These are phyloP conservation scores for Chaetorhynchus papuensis DNA, from an alignment of 2,113 vertebrate species.

Conservation along the genomic window DNA sequence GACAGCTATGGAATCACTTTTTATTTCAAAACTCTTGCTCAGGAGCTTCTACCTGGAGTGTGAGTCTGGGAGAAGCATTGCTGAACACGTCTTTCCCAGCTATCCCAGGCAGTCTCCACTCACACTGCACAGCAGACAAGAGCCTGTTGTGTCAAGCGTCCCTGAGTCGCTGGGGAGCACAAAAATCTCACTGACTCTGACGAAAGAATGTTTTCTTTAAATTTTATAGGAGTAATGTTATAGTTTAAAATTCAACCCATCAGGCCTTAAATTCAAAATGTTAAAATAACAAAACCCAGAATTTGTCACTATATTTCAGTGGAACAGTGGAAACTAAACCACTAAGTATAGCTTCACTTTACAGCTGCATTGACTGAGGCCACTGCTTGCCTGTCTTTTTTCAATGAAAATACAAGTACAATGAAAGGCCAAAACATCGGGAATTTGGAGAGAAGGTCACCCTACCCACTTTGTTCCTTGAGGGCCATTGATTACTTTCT, in stretches of 20 bases:
- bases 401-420: neutral
- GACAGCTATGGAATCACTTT: neutral
- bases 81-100: neutral
- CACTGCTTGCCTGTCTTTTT: neutral
- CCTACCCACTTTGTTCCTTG: slow-evolving; percentile 96
- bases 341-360: neutral
- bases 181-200: neutral
- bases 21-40: neutral
- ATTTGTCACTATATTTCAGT: neutral
- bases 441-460: slow-evolving; percentile 67
- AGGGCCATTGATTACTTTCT: slow-evolving; percentile 89
- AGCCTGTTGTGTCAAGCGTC: neutral
- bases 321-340: neutral
- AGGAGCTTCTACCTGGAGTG: neutral
- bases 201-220: neutral
- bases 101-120: neutral
- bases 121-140: neutral
- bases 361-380: neutral
- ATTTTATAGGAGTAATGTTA: neutral
- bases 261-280: neutral
- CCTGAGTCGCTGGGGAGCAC: neutral
- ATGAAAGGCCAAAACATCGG: neutral
- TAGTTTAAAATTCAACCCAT: neutral
- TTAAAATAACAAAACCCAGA: neutral
- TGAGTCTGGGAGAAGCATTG: neutral